phyloP scores from a whole-genome alignment of 2,888 invertebrate genomes.

The Cephonodes hylas region DNA sequence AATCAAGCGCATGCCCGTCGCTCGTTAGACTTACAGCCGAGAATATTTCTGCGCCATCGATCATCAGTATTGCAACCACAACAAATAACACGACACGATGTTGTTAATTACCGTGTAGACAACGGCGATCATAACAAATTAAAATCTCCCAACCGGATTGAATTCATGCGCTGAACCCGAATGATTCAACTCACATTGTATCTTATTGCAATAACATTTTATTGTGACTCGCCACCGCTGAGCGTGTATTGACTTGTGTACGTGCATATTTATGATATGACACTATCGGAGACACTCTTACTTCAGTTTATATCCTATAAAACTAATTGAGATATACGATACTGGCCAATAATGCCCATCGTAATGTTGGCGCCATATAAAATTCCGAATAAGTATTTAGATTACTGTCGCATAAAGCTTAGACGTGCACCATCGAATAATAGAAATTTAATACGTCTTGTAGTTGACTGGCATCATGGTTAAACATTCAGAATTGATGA shows the following conservation, averaged over 20 bases:
- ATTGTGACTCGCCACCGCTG: background rate
- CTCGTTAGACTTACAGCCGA: too few species aligned
- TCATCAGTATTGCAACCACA: background rate
- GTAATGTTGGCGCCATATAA: constrained; percentile 16
- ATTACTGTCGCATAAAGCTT: constrained; percentile 1
- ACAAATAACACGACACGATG: background rate
- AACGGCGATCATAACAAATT: background rate
- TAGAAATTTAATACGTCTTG: constrained; percentile 9
- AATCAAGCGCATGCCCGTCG: too few species aligned
- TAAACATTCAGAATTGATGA: constrained; percentile 1
- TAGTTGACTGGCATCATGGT: constrained; percentile 1
- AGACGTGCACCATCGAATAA: background rate
- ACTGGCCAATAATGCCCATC: constrained; percentile 13
- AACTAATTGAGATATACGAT: constrained; percentile 17
- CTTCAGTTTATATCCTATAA: constrained; percentile 16
- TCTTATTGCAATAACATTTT: constrained; percentile 8
- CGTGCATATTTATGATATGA: constrained; percentile 11
- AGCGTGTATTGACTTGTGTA: constrained; percentile 2
- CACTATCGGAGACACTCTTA: constrained; percentile 13
- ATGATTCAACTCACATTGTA: background rate
- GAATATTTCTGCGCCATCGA: too few species aligned
- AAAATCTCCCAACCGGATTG: background rate
- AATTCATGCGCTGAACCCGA: background rate
- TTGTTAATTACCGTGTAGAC: background rate
- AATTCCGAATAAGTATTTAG: constrained; percentile 10